phyloP scores from a whole-genome alignment of 1,140 invertebrate species.

The Drosophila funebris region DNA sequence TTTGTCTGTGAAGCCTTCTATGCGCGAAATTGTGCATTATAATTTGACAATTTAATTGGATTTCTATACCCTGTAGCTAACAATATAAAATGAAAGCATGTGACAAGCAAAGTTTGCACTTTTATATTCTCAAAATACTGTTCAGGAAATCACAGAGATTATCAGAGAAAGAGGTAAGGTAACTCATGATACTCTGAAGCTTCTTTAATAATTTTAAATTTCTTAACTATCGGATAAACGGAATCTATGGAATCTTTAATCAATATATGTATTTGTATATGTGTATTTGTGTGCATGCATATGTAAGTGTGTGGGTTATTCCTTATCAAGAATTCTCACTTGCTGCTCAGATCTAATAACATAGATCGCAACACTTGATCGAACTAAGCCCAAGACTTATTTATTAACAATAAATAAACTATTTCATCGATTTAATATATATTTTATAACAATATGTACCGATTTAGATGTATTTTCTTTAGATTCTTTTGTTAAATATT shows the following conservation, averaged over 20 bases:
- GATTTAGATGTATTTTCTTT: neutral
- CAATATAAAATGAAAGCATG: neutral
- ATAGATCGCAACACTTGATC: too few species aligned
- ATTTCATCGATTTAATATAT: neutral
- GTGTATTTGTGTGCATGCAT: too few species aligned
- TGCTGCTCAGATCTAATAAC: too few species aligned
- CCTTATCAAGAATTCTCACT: too few species aligned
- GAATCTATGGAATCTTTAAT: too few species aligned
- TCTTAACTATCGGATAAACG: too few species aligned
- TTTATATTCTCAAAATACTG: neutral
- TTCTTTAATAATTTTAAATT: too few species aligned
- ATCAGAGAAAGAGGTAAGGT: too few species aligned
- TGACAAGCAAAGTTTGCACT: neutral
- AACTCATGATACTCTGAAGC: too few species aligned
- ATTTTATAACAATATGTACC: neutral
- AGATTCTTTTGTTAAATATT: neutral
- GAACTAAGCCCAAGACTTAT: neutral
- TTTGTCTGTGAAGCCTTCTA: constrained; percentile 35
- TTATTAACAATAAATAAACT: neutral
- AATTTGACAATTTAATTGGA: constrained; percentile 50
- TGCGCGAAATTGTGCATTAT: constrained; percentile 51
- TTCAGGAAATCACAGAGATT: too few species aligned
- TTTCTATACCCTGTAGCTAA: neutral
- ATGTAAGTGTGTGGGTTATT: too few species aligned
- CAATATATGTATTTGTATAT: too few species aligned